Conservation (phyloP, 2,888 invertebrate genomes). For the Plebejus argus region DNA sequence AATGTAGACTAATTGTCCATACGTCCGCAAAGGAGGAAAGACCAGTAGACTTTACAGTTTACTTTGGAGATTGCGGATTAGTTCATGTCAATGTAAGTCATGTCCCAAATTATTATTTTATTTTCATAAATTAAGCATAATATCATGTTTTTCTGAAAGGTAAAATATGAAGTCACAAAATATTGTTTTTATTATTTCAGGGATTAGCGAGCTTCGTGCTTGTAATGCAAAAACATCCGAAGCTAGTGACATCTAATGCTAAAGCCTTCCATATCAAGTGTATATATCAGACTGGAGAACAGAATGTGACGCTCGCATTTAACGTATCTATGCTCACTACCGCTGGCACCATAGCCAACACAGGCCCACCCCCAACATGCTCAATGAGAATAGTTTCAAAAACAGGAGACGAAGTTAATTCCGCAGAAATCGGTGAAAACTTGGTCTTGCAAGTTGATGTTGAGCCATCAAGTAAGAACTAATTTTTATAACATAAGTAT, state of each 20-base stretch:
- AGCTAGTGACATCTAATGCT: slow-evolving; percentile 95
- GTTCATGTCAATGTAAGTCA: slow-evolving; percentile 91
- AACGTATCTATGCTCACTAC: slow-evolving; percentile 98
- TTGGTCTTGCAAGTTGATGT: slow-evolving; percentile 92
- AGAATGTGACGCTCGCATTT: slow-evolving; percentile 94
- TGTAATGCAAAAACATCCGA: slow-evolving; percentile 97
- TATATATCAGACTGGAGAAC: slow-evolving; percentile 96
- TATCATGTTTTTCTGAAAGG: neutral
- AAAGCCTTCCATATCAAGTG: slow-evolving; percentile 98
- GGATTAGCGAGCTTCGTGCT: slow-evolving; percentile 96
- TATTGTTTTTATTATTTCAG: slow-evolving; percentile 63
- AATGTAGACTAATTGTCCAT: slow-evolving; percentile 91
- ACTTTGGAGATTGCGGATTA: slow-evolving; percentile 94
- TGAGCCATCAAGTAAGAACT: slow-evolving; percentile 84
- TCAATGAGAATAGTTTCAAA: slow-evolving; percentile 94
- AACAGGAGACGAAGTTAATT: slow-evolving; percentile 92
- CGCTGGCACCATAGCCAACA: slow-evolving; percentile 96
- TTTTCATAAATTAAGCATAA: neutral
- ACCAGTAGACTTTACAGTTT: slow-evolving; percentile 91
- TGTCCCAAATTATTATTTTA: slow-evolving; percentile 40
- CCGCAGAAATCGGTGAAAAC: slow-evolving; percentile 95
- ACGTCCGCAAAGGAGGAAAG: slow-evolving; percentile 85
- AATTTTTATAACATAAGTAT: neutral
- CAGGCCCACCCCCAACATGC: slow-evolving; percentile 95
- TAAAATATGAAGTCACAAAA: neutral